These are phyloP conservation scores for Helicoverpa zea DNA, from an alignment of 1,140 invertebrate species.

Conservation along the genomic window DNA sequence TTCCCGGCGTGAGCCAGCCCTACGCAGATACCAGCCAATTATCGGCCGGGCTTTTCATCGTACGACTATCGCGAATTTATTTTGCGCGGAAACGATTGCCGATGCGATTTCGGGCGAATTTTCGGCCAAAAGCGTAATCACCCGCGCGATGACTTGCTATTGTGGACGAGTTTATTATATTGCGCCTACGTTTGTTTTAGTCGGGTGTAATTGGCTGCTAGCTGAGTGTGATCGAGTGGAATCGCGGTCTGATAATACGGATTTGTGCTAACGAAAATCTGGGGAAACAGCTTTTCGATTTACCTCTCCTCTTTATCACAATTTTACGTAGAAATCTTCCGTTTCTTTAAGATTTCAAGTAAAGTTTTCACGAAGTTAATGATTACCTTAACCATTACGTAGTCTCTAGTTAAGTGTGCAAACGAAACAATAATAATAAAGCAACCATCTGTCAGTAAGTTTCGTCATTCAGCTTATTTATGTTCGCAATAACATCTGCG, in stretches of 20 bases:
- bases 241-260: neutral
- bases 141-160: neutral
- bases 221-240: slow-evolving; percentile 23
- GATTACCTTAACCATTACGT: neutral
- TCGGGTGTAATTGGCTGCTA: slow-evolving; percentile 9
- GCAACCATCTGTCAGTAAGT: neutral
- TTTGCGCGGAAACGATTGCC: slow-evolving; percentile 32
- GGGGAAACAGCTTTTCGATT: too few relatives aligned
- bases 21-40: slow-evolving; percentile 34
- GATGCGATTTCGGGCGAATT: slow-evolving; percentile 1
- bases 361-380: neutral
- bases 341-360: too few relatives aligned
- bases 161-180: slow-evolving; percentile 39
- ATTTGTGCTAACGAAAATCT: neutral
- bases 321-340: too few relatives aligned
- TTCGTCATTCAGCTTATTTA: slow-evolving; percentile 15
- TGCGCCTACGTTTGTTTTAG: slow-evolving; percentile 30
- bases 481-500: slow-evolving; percentile 3
- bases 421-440: slow-evolving; percentile 9
- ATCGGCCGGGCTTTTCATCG: slow-evolving; percentile 14
- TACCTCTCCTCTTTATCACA: too few relatives aligned
- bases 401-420: neutral
- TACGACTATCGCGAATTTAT: slow-evolving; percentile 34
- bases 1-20: neutral
- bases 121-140: slow-evolving; percentile 21